Evolutionary conservation across 2,797 vertebrate genomes (phyloP), one percentile per base, ranked within the genome.

Genomic region (Loriculus beryllinus): DNA sequence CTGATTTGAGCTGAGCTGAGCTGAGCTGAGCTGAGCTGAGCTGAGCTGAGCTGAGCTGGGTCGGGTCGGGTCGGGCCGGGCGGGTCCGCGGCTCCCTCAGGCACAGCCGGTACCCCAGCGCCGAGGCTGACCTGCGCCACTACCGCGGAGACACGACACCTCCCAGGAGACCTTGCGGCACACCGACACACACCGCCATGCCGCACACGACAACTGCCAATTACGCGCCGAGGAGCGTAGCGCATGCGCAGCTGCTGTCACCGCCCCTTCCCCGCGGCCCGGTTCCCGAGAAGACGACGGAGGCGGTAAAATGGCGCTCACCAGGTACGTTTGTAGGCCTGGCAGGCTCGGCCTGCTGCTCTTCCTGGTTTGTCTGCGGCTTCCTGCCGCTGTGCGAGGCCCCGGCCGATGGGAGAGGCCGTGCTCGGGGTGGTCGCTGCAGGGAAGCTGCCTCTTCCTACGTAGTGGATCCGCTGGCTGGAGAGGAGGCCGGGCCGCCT

Each of bases 231-330:
- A 2, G 37, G 1, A 0, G 1, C 0, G 0, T 0, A 0, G 68
- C 78, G 92, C 88, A 21, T 69, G 95, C 88, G 95, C 77, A 20
- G 0, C 0, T 3, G 19, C 5, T 28, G 12, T 18, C 11, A 4
- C 65, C 3, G 60, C 40, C 7, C 6, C 7, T 12, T 6, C 15
- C 8, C 25, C 33, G 33, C 14, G 67, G 56, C 64, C 29, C 3
- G 25, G 19, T 33, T 28, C 33, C n/a, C 8, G 56, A 48, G 92
- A 28, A 31, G 77, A 69, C 72, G 78, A 88, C 89, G 90, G 72
- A 91, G 78, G 71, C 49, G 82, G 94, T 70, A 97, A 98, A 91
- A 98, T 98, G 98, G 98, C 98, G 98, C 97, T 98, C 10, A 98
- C 97, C 92, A 98, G 98, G 98, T 98, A 65, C 7, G n/a, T 56